Base-by-base conservation (phyloP, 2,888 invertebrate species). In the Microdon myrmicae region DNA sequence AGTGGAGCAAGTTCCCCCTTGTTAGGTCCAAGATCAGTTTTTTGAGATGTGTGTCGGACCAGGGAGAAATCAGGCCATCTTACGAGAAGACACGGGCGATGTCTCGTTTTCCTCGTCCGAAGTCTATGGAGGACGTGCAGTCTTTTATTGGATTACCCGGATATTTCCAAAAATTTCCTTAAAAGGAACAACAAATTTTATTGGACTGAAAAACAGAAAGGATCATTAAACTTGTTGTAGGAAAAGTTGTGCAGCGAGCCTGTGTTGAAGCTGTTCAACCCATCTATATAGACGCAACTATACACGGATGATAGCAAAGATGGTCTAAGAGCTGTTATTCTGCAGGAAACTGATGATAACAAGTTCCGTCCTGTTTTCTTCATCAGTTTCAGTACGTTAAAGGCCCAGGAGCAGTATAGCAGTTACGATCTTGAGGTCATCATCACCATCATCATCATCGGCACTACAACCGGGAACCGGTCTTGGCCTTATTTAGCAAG, bases 71-170 rank as follows among this genome's bases (percentile, higher is more conserved):
- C 17, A 28, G 58, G 32, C 70, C 71, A 4, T 66, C 67, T 3
- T 12, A 35, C 29, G 19, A 47, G 14, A 74, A 73, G 68, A 59
- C 69, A 8, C 32, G 41, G 10, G 71, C 70, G 3, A 10, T 73
- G 8, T 14, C 37, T 13, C 38, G 68, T 12, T 35, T 68, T n/a
- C 53, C 68, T 3, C 17, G 16, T 6, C 69, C 70, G 17, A 66
- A 13, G n/a, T 68, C 49, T 34, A 49, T 69, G 1, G 67, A 68
- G 23, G 51, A 69, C 38, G 66, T 72, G 3, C 41, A 69, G 16
- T 70, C 70, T 35, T 68, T 73, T 31, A 49, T 72, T 47, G 71
- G 71, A 10, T 34, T 73, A n/a, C 69, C 72, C 1, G 51, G 61
- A 2, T 73, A 69, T 35, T 72, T 73, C 44, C 38, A 71, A 14